A percentile compares a stretch with the other conserved stretches of the same genome.
phyloP scores from a whole-genome alignment of 2,797 vertebrate species.

The Allobates femoralis region DNA sequence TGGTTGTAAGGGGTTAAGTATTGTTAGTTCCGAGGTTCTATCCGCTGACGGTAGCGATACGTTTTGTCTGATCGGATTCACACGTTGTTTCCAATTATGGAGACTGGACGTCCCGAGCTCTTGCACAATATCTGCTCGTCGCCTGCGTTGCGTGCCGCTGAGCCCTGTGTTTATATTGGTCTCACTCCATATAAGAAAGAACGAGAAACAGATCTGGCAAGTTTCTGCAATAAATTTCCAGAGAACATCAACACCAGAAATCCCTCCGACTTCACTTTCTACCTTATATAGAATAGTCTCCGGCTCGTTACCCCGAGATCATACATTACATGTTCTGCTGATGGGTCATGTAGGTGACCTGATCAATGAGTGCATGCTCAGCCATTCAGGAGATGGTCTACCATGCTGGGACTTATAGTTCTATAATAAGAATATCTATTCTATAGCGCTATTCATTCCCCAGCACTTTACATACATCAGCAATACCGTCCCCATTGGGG shows the following conservation, averaged over 20 bases:
- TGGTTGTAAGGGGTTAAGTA: too few species aligned
- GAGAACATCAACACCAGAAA: slow-evolving; percentile 3
- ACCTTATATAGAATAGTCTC: background rate
- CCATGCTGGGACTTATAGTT: background rate
- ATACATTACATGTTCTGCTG: background rate
- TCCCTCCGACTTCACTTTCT: background rate
- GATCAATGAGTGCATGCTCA: background rate
- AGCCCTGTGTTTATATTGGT: background rate
- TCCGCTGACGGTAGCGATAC: background rate
- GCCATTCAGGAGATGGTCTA: background rate
- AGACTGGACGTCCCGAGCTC: background rate
- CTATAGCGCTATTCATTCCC: too few species aligned
- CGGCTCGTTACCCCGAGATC: background rate
- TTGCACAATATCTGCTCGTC: background rate
- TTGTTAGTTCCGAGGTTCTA: background rate
- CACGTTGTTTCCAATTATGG: background rate
- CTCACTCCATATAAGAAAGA: slow-evolving; percentile 1
- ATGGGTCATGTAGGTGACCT: background rate
- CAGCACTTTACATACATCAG: too few species aligned
- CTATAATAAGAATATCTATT: too few species aligned
- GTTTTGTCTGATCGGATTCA: background rate
- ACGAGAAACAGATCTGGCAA: slow-evolving; percentile 1
- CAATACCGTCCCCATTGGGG: too few species aligned
- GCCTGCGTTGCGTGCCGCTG: background rate
- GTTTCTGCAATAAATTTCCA: slow-evolving; percentile 1